These are phyloP conservation scores for Drosophila oshimai DNA, from an alignment of 1,140 invertebrate genomes.

Conservation along the genomic window DNA sequence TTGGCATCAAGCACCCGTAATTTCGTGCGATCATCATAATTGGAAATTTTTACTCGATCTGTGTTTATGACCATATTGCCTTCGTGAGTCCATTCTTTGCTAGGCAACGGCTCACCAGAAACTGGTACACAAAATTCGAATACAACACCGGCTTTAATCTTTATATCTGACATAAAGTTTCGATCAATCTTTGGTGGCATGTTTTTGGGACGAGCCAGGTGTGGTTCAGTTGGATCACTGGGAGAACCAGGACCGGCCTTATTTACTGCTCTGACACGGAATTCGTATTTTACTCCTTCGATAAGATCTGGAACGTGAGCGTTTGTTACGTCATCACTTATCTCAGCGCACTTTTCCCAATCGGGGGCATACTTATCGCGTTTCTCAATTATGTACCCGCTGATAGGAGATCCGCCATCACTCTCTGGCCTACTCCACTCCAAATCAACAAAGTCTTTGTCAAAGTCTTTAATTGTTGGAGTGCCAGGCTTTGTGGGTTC, in stretches of 20 bases:
- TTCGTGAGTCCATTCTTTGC: constrained; percentile 95
- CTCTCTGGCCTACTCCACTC: constrained; percentile 93
- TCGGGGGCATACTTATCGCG: constrained; percentile 94
- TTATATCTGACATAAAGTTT: constrained; percentile 96
- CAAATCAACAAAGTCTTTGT: constrained; percentile 96
- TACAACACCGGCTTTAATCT: constrained; percentile 94
- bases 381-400: constrained; percentile 97
- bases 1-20: constrained; percentile 94
- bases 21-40: constrained; percentile 94
- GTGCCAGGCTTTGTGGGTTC: constrained; percentile 93
- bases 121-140: constrained; percentile 98
- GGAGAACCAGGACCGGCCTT: constrained; percentile 96
- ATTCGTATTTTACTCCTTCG: constrained; percentile 96
- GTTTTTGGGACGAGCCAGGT: constrained; percentile 95
- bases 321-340: constrained; percentile 91
- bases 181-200: constrained; percentile 96
- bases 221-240: constrained; percentile 93
- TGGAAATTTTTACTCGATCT: constrained; percentile 92
- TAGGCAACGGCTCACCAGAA: constrained; percentile 95
- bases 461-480: constrained; percentile 95
- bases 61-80: constrained; percentile 90
- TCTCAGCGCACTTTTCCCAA: constrained; percentile 94
- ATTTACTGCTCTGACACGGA: constrained; percentile 96
- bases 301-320: constrained; percentile 94
- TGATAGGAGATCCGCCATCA: constrained; percentile 95